Base-by-base conservation (phyloP, 1,140 invertebrate genomes). In the Pseudomyrmex dendroicus region DNA sequence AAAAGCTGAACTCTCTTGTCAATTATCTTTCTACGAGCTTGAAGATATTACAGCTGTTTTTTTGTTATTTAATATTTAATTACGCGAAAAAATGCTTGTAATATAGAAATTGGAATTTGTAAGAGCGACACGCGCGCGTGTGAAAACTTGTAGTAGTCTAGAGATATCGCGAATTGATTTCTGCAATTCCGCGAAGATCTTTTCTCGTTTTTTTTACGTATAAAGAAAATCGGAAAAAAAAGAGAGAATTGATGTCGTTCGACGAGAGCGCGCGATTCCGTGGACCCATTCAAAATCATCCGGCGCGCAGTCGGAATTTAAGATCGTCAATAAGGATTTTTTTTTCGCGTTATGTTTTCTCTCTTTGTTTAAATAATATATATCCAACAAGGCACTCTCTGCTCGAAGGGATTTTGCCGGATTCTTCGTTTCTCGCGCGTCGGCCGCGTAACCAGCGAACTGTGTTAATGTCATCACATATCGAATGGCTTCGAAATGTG, bases 361-460 rank as follows among this genome's bases (percentile, higher is more conserved):
- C 84, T 50, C 82, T 80, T 83, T 77, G 63, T 86, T 89, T 90
- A 89, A 91, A 92, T 91, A 90, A 90, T 80, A 91, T 92, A 91
- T 63, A 17, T 91, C 84, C 88, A 88, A 92, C 92, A 92, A 92
- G 92, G 92, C 92, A 92, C 92, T 77, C 73, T 77, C 73, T 92
- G 92, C 87, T 91, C 88, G 88, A 88, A 89, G 68, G 82, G 63
- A 66, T 73, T 82, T 87, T 77, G 83, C 82, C 84, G 74, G 83
- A 87, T 90, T 61, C 17, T 56, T 52, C 62, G 73, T 64, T 35
- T 13, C 50, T 68, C 54, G 56, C 68, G 70, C 77, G 50, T 68
- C 59, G 46, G 68, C 8, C 57, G 5, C n/a, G 62, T 15, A 25
- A 84, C 50, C 48, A 54, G 44, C 64, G 66, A 70, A 35, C 35